Conservation (phyloP, 2,113 vertebrate species). For the Ctenomys sociabilis region DNA sequence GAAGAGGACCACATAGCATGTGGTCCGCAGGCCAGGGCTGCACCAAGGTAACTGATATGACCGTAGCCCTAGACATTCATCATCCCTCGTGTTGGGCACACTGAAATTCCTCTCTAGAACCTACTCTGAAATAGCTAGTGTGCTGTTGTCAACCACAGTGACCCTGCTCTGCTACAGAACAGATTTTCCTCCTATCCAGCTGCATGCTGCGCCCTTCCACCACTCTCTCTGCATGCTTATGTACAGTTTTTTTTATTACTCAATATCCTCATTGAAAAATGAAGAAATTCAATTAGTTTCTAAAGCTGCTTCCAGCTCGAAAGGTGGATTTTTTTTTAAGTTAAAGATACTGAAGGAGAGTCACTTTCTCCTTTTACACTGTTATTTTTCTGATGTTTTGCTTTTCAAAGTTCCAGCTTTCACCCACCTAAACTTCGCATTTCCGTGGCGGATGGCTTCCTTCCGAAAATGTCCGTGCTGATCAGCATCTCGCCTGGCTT, state of each 20-base stretch:
- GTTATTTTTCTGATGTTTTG: not conserved
- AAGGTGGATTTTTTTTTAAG: not conserved
- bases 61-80: too few relatives aligned
- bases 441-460: conserved; percentile 14
- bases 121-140: not conserved
- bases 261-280: not conserved
- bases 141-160: not conserved
- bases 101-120: not conserved
- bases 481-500: conserved; percentile 2
- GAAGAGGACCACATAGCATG: too few relatives aligned
- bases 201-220: too few relatives aligned
- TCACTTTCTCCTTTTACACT: not conserved
- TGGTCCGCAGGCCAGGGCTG: not conserved
- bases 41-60: not conserved
- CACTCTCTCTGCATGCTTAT: not conserved
- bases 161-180: not conserved
- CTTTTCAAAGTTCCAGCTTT: conserved; percentile 28
- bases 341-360: not conserved
- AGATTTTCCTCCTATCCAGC: not conserved
- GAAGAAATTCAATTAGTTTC: not conserved
- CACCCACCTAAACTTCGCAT: conserved; percentile 14
- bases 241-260: not conserved
- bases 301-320: not conserved
- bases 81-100: not conserved
- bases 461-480: conserved; percentile 1